phyloP scores from a whole-genome alignment of 1,140 invertebrate genomes.

The Pogonus chalceus region DNA sequence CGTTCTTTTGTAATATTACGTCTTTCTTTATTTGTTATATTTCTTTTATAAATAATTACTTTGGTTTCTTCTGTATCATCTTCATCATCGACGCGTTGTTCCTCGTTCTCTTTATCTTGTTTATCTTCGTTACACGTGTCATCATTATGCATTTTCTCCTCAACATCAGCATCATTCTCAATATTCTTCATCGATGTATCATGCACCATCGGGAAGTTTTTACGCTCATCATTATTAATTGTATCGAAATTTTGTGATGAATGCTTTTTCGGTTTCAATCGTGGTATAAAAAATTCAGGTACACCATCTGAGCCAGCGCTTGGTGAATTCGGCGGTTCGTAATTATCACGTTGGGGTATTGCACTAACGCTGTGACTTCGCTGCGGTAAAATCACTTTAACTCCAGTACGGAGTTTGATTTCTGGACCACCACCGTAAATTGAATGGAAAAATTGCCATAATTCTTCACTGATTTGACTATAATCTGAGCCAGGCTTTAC shows the following conservation, averaged over 20 bases:
- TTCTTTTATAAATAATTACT: no score
- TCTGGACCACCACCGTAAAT: constrained; percentile 85
- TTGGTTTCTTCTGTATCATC: no score
- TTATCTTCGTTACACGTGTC: no score
- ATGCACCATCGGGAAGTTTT: no score
- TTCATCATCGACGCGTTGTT: no score
- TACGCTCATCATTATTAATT: no score
- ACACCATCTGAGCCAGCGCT: not conserved
- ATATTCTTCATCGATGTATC: no score
- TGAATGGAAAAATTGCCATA: constrained; percentile 74
- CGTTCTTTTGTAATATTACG: no score
- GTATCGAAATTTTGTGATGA: not conserved
- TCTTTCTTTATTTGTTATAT: no score
- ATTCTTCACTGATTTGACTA: constrained; percentile 70
- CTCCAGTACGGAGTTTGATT: constrained; percentile 30
- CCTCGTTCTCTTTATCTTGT: no score
- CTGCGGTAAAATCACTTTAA: not conserved
- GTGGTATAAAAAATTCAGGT: not conserved
- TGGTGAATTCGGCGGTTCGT: not conserved
- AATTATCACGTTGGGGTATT: not conserved
- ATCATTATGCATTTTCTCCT: no score
- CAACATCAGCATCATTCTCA: no score
- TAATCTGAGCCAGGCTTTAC: constrained; percentile 60
- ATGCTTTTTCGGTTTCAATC: not conserved
- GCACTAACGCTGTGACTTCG: not conserved